Evolutionary conservation across 1,140 invertebrate species (phyloP), one percentile per base, ranked within the genome.

Genomic region (Ostrea denselamellosa): DNA sequence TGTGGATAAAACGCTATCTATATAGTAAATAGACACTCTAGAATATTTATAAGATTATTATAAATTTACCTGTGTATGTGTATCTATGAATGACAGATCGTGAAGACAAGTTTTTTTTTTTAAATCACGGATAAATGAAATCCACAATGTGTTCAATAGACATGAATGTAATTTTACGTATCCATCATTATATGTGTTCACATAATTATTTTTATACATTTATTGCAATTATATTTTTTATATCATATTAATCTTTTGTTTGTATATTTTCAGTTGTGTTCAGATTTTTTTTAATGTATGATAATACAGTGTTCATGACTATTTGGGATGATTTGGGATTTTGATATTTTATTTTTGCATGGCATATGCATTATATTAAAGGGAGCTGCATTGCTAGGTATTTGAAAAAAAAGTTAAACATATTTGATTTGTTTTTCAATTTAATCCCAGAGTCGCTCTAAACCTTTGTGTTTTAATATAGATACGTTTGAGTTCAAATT

Each of bases 101-200:
- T 44, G 34, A 44, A 44, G 5, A 5, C 34, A 44, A 44, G 5
- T 1, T 44, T 1, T 44, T 62, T 14, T 14, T 14, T 14, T 62
- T 14, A 0, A 7, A 8, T 77, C 68, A 77, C 25, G 68, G 68
- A 77, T 25, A 25, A 14, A 14, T 28, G 68, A 77, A 77, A 77
- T 77, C 68, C 68, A 28, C 12, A 77, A 12, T 77, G 68, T 77
- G 68, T 77, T 77, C 68, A 77, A 14, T 19, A 19, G 17, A 62
- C 7, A n/a, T 62, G n/a, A 62, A 62, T 62, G 0, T 14, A 19
- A 44, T 44, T 44, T 5, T 44, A 44, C 5, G 34, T 44, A 44
- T 44, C 2, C 5, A 44, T 44, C 34, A 44, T 44, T 44, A 44
- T 44, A 62, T 62, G 56, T 62, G 56, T 62, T 19, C 34, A 44